Conservation (phyloP, 2,888 invertebrate genomes). For the Drosophila kambysellisi region DNA sequence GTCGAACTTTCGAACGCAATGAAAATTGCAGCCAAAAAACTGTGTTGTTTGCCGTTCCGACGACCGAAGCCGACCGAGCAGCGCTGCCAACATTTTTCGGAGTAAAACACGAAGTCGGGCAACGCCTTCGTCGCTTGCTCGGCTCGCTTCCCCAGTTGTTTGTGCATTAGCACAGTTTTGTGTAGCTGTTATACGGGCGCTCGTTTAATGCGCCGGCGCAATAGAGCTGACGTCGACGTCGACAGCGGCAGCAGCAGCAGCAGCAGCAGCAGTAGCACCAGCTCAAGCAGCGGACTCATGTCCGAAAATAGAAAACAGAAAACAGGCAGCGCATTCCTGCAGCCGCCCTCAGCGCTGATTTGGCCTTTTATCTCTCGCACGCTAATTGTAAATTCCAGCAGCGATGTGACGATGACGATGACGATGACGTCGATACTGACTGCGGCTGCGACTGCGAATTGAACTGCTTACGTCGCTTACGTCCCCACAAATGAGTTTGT, state of each 20-base stretch:
- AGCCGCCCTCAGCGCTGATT: slow-evolving; percentile 54
- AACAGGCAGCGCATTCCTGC: slow-evolving; percentile 45
- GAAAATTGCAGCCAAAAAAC: slow-evolving; percentile 83
- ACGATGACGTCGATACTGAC: slow-evolving; percentile 22
- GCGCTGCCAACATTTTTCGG: slow-evolving; percentile 45
- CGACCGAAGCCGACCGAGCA: slow-evolving; percentile 21
- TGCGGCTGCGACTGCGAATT: slow-evolving; percentile 1
- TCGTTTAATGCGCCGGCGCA: slow-evolving; percentile 49
- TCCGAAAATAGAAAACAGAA: slow-evolving; percentile 3
- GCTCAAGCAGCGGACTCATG: background rate
- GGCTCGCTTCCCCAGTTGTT: slow-evolving; percentile 33
- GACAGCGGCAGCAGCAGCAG: background rate
- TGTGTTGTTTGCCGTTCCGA: slow-evolving; percentile 16
- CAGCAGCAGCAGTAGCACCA: background rate
- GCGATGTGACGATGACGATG: slow-evolving; percentile 20
- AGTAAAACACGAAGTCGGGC: slow-evolving; percentile 34
- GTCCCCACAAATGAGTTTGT: slow-evolving; percentile 38
- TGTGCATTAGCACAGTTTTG: slow-evolving; percentile 40
- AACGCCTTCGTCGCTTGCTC: slow-evolving; percentile 1
- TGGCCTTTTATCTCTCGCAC: slow-evolving; percentile 46
- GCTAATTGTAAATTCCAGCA: slow-evolving; percentile 69
- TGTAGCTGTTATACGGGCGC: slow-evolving; percentile 41
- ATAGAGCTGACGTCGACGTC: slow-evolving; percentile 21
- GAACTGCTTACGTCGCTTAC: slow-evolving; percentile 3
- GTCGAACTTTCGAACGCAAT: slow-evolving; percentile 85